Percentiles rank a stretch among this genome's conserved stretches.
phyloP scores from a whole-genome alignment of 2,797 vertebrate genomes.

The Aplochiton taeniatus region DNA sequence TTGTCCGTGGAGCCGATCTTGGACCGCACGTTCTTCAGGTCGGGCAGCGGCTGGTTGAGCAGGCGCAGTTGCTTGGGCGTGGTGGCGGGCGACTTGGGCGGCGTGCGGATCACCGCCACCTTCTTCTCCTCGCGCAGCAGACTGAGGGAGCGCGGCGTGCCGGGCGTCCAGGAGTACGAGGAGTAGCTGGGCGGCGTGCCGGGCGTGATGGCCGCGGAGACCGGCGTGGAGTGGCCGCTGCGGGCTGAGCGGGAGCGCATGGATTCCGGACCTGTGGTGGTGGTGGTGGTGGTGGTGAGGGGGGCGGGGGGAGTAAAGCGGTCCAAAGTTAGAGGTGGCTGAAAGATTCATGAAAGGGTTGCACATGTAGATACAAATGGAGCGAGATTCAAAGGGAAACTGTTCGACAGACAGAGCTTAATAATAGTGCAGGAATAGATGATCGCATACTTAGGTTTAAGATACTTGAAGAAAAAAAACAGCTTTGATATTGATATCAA shows the following conservation, averaged over 20 bases:
- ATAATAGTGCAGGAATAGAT: neutral
- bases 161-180: conserved; percentile 91
- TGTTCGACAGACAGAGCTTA: no score
- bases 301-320: neutral
- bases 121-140: conserved; percentile 92
- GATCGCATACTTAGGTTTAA: neutral
- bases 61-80: conserved; percentile 96
- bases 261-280: conserved; percentile 81
- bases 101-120: conserved; percentile 92
- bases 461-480: no score
- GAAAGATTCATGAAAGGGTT: neutral
- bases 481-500: no score
- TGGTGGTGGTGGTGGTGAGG: neutral
- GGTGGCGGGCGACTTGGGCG: conserved; percentile 94
- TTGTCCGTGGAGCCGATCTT: conserved; percentile 98
- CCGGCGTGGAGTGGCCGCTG: conserved; percentile 94
- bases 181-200: conserved; percentile 94
- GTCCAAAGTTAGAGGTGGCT: neutral
- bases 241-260: conserved; percentile 91
- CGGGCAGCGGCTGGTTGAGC: conserved; percentile 93
- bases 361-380: neutral
- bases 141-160: conserved; percentile 92
- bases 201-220: conserved; percentile 92
- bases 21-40: conserved; percentile 94
- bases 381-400: no score